phyloP scores from a whole-genome alignment of 1,140 invertebrate genomes.

The Teleopsis dalmanni region DNA sequence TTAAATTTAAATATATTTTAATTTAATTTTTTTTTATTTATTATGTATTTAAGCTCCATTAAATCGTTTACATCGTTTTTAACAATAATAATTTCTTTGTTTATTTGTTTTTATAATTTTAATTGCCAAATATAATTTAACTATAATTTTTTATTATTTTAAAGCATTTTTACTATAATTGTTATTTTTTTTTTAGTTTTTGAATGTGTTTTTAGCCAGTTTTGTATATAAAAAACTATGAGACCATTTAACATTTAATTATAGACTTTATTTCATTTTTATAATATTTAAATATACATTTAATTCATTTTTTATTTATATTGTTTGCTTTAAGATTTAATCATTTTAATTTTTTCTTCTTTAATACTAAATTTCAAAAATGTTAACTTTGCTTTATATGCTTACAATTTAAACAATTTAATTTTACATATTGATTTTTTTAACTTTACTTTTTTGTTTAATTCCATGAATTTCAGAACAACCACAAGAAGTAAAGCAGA shows the following conservation, averaged over 20 bases:
- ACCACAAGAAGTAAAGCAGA: too few relatives aligned
- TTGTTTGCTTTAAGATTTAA: constrained; percentile 5
- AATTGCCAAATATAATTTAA: too few relatives aligned
- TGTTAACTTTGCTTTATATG: constrained; percentile 15
- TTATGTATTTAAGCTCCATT: background rate
- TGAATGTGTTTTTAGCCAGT: too few relatives aligned
- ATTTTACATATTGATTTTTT: constrained; percentile 1
- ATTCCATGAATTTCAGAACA: too few relatives aligned
- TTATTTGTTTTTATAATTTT: too few relatives aligned
- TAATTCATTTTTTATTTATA: constrained; percentile 2
- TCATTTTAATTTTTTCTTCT: background rate
- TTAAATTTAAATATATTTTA: too few relatives aligned
- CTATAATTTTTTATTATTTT: too few relatives aligned
- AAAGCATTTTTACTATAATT: too few relatives aligned
- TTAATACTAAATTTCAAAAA: constrained; percentile 10
- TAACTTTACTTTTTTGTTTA: constrained; percentile 6
- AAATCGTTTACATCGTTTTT: background rate
- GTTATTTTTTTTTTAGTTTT: too few relatives aligned
- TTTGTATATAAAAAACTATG: too few relatives aligned
- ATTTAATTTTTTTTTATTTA: too few relatives aligned
- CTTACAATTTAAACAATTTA: constrained; percentile 7
- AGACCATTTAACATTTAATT: background rate
- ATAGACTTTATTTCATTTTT: background rate
- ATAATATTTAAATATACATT: background rate
- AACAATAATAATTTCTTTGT: too few relatives aligned